phyloP scores from a whole-genome alignment of 2,113 vertebrate genomes.

The Carlito syrichta region DNA sequence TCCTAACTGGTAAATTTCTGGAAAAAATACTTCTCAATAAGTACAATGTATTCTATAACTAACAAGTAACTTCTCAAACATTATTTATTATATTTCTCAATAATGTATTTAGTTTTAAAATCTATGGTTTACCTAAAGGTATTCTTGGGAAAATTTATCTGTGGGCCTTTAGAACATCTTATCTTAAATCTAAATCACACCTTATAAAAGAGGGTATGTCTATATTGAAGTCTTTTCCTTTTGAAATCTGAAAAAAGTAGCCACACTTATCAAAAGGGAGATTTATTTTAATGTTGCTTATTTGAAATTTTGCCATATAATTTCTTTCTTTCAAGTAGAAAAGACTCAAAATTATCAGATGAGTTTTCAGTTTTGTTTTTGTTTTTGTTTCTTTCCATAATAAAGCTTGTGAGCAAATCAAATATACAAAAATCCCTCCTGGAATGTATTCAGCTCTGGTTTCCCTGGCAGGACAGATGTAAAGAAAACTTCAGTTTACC shows the following conservation, averaged over 20 bases:
- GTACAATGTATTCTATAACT: not conserved
- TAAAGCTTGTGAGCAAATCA: not conserved
- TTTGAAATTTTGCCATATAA: not conserved
- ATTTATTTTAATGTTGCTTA: not conserved
- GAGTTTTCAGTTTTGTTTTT: not conserved
- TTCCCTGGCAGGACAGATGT: not conserved
- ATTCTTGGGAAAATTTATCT: not conserved
- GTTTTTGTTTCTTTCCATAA: not conserved
- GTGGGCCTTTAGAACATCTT: not conserved
- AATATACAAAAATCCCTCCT: not conserved
- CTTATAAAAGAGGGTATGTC: not conserved
- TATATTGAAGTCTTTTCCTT: not conserved
- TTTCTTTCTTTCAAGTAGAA: not conserved
- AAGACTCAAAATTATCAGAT: not conserved
- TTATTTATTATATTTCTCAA: not conserved
- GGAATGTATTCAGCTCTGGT: not conserved
- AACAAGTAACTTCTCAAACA: not conserved
- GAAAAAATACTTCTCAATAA: not conserved
- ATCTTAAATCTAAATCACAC: not conserved
- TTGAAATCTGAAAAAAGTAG: not conserved
- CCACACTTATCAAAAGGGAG: not conserved
- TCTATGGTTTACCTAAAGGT: not conserved
- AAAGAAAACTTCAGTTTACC: not conserved
- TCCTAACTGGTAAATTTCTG: not conserved
- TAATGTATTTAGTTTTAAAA: constrained; percentile 8